Conservation (phyloP, 2,888 invertebrate genomes). For the Drosophila sordidapex region DNA sequence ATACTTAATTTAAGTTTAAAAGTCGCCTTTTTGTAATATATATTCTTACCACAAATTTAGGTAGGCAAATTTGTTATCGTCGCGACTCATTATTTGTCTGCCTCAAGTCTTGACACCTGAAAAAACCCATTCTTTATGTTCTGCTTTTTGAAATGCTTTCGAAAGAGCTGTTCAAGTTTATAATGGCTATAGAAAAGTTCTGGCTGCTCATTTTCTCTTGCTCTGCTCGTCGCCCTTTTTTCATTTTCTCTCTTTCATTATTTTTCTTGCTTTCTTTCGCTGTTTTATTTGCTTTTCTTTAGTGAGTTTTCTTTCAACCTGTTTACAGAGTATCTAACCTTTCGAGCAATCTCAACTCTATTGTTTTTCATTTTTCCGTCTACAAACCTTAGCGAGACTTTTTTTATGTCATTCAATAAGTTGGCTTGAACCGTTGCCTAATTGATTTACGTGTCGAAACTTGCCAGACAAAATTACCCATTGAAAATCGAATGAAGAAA, state of each 20-base stretch:
- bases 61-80: background rate
- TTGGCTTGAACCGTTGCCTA: slow-evolving; percentile 52
- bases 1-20: background rate
- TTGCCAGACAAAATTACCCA: slow-evolving; percentile 58
- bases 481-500: slow-evolving; percentile 1
- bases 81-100: slow-evolving; percentile 1
- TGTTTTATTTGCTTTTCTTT: background rate
- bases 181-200: background rate
- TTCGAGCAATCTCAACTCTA: background rate
- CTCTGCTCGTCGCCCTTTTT: background rate
- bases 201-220: slow-evolving; percentile 5
- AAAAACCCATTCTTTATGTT: background rate
- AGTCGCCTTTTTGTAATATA: background rate
- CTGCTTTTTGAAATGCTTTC: background rate
- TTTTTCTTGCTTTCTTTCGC: background rate
- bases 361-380: slow-evolving; percentile 6
- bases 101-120: background rate
- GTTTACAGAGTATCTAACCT: background rate
- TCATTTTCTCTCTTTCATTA: background rate
- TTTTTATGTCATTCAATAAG: slow-evolving; percentile 43
- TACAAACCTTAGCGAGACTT: slow-evolving; percentile 42
- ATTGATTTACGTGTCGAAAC: slow-evolving; percentile 76
- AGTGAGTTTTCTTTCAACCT: background rate
- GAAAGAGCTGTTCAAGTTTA: background rate
- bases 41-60: background rate